Conservation (phyloP, 2,797 vertebrate genomes). For the Limnodromus scolopaceus region DNA sequence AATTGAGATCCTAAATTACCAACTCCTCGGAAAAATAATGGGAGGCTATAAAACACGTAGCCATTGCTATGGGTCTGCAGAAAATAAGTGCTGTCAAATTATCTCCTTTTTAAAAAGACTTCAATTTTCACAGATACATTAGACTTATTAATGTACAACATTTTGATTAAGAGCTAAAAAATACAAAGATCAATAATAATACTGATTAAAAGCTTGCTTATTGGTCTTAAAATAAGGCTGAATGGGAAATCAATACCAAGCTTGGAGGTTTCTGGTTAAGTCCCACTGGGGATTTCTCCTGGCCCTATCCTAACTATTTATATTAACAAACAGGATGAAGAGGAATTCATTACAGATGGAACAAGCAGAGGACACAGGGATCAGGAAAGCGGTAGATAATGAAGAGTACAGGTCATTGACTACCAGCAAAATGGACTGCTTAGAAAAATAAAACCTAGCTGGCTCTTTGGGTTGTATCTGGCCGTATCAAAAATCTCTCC, state of each 20-base stretch:
- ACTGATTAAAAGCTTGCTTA: slow-evolving; percentile 33
- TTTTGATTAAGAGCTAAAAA: slow-evolving; percentile 38
- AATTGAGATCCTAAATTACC: neutral
- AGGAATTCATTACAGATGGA: neutral
- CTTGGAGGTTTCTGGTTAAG: neutral
- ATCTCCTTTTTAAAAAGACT: neutral
- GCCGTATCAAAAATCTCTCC: neutral
- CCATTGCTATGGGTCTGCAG: neutral
- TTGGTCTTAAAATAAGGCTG: slow-evolving; percentile 21
- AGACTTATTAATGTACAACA: neutral
- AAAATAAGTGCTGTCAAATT: neutral
- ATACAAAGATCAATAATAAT: slow-evolving; percentile 27
- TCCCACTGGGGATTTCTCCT: neutral
- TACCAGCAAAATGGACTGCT: neutral
- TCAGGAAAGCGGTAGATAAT: neutral
- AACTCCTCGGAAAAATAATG: neutral
- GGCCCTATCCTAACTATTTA: neutral
- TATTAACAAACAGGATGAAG: neutral
- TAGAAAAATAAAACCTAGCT: neutral
- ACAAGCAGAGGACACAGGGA: neutral
- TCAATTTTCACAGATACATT: neutral
- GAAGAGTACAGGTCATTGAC: neutral
- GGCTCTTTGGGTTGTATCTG: neutral
- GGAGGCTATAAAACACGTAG: neutral
- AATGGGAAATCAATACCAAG: slow-evolving; percentile 45